Percentiles rank a stretch among this genome's conserved stretches.
phyloP scores from a whole-genome alignment of 2,888 invertebrate genomes.

The Andricus curvator region DNA sequence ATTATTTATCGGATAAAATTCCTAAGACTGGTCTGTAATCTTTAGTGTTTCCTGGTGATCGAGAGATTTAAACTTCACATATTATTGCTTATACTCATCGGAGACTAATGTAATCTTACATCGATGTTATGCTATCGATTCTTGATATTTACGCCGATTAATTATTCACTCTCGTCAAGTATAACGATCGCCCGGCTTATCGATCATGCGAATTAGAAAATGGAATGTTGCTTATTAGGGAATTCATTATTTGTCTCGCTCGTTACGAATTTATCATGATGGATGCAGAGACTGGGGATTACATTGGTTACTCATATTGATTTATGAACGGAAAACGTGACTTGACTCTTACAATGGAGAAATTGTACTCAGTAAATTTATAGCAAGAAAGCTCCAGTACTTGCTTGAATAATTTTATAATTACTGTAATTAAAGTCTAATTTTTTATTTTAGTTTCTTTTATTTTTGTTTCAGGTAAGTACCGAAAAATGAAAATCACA shows the following conservation, averaged over 20 bases:
- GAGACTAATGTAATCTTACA: background rate
- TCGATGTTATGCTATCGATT: slow-evolving; percentile 1
- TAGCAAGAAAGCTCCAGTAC: background rate
- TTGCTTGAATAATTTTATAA: background rate
- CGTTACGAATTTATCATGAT: slow-evolving; percentile 28
- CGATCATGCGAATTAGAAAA: slow-evolving; percentile 28
- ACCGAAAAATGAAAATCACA: background rate
- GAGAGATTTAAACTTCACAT: background rate
- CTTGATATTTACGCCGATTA: slow-evolving; percentile 29
- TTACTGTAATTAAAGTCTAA: background rate
- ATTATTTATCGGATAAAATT: background rate
- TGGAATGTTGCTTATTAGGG: slow-evolving; percentile 19
- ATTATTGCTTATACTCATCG: slow-evolving; percentile 4
- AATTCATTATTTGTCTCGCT: slow-evolving; percentile 24
- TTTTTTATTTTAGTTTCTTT: background rate
- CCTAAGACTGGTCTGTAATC: background rate
- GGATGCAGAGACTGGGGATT: slow-evolving; percentile 6
- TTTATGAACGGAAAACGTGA: slow-evolving; percentile 28
- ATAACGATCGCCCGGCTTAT: slow-evolving; percentile 4
- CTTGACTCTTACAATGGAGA: slow-evolving; percentile 20
- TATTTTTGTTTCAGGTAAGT: slow-evolving; percentile 33
- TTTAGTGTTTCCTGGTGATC: background rate
- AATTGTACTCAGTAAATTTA: background rate
- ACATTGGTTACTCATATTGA: slow-evolving; percentile 26
- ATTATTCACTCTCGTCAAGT: slow-evolving; percentile 27